These are phyloP conservation scores for Gryllus longicercus DNA, from an alignment of 2,888 invertebrate genomes.

Conservation along the genomic window DNA sequence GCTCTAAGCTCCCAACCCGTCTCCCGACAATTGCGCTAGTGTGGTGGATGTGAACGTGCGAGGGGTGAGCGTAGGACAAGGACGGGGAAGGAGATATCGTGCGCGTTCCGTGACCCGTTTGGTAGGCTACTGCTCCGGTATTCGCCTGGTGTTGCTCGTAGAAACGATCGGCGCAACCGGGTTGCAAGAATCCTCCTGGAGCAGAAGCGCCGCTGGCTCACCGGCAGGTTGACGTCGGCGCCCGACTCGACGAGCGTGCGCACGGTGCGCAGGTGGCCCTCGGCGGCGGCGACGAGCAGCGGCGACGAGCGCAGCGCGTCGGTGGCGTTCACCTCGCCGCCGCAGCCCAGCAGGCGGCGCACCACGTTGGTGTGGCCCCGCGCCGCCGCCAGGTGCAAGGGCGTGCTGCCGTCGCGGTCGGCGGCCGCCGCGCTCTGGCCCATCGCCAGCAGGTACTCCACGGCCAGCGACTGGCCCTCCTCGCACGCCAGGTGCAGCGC, in stretches of 20 bases:
- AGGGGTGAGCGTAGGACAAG: no score
- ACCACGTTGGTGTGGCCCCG: conserved; percentile 3
- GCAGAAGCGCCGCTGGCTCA: no score
- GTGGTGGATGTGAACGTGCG: no score
- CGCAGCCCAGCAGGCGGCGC: not conserved
- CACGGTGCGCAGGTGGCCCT: not conserved
- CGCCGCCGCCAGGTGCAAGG: not conserved
- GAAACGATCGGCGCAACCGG: no score
- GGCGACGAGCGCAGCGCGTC: not conserved
- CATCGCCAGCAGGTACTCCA: not conserved
- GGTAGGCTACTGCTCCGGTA: no score
- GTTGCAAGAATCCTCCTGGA: no score
- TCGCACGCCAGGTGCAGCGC: not conserved
- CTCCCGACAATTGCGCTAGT: no score
- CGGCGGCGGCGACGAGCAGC: not conserved
- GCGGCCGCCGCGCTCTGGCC: not conserved
- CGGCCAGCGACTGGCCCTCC: not conserved
- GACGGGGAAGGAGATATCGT: no score
- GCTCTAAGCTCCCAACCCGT: no score
- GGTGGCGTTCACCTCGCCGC: not conserved
- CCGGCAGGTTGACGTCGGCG: not conserved
- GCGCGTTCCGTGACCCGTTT: no score
- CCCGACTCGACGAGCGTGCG: conserved; percentile 8
- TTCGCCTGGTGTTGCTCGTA: no score
- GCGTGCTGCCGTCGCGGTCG: conserved; percentile 1